Evolutionary conservation across 2,113 vertebrate genomes (phyloP).

Genomic region (Trachemys scripta): DNA sequence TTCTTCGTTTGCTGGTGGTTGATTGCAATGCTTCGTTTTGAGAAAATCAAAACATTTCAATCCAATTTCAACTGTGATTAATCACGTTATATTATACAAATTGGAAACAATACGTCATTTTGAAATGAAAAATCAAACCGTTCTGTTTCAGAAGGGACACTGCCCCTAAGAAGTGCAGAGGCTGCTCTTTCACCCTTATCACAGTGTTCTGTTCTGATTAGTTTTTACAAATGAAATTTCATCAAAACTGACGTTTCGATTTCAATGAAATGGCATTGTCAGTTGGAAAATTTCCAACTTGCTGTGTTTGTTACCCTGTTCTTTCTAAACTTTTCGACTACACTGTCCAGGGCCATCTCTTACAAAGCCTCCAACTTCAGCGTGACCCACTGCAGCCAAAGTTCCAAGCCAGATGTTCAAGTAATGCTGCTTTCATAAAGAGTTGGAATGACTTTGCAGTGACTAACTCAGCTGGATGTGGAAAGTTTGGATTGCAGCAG

Average conservation of each 20-base stretch:
- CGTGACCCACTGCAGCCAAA: fast-evolving
- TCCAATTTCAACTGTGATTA: background rate
- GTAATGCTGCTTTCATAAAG: background rate
- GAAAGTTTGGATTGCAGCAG: background rate
- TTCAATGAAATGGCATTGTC: background rate
- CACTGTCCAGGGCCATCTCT: background rate
- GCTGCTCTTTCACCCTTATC: background rate
- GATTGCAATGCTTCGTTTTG: no score
- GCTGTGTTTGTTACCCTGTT: background rate
- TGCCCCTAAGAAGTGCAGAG: background rate
- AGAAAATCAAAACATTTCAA: no score
- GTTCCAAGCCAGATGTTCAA: background rate
- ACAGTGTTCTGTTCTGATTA: background rate
- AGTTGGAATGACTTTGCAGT: no score
- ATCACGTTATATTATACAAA: background rate
- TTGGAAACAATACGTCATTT: background rate
- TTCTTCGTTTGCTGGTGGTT: background rate
- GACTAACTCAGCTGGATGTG: background rate
- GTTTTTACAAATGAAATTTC: background rate
- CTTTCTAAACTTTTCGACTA: background rate
- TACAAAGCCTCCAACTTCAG: background rate
- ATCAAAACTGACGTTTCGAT: background rate
- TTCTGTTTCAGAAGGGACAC: background rate
- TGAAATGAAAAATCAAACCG: background rate
- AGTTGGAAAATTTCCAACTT: background rate